These are phyloP conservation scores for Loxodonta africana DNA, from an alignment of 2,113 vertebrate genomes.

Conservation along the genomic window DNA sequence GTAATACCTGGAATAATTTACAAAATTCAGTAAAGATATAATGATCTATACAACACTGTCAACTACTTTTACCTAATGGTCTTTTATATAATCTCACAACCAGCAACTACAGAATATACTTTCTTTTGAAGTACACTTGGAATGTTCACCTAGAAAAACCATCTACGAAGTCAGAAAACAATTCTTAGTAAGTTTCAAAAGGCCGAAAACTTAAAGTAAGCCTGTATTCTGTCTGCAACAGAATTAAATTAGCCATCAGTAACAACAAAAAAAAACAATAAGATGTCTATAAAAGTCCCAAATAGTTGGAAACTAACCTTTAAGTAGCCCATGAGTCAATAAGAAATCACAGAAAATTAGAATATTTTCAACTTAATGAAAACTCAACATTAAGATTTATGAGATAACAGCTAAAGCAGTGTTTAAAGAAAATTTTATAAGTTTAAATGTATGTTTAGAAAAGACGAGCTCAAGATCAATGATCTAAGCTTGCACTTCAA, in stretches of 20 bases:
- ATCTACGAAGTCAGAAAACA: not conserved
- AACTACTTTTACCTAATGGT: not conserved
- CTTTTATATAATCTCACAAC: not conserved
- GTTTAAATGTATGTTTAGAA: conserved; percentile 40
- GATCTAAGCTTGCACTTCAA: not conserved
- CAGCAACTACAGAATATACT: not conserved
- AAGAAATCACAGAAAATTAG: conserved; percentile 21
- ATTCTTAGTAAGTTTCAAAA: not conserved
- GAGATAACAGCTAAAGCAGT: not conserved
- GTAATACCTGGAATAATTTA: conserved; percentile 17
- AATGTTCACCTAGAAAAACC: conserved; percentile 7
- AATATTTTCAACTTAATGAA: not conserved
- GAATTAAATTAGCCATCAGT: conserved; percentile 36
- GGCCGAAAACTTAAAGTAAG: not conserved
- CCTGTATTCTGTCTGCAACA: not conserved
- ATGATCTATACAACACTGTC: conserved; percentile 16
- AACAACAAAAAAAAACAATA: not conserved
- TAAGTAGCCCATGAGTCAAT: not conserved
- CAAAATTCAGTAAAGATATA: not conserved
- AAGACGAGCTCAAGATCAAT: conserved; percentile 19
- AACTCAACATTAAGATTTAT: conserved; percentile 2
- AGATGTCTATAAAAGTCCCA: not conserved
- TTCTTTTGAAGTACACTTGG: not conserved
- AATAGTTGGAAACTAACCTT: conserved; percentile 17
- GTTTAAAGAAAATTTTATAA: not conserved